These are phyloP conservation scores for Malacoraja senta DNA, from an alignment of 2,797 vertebrate species.

Conservation along the genomic window DNA sequence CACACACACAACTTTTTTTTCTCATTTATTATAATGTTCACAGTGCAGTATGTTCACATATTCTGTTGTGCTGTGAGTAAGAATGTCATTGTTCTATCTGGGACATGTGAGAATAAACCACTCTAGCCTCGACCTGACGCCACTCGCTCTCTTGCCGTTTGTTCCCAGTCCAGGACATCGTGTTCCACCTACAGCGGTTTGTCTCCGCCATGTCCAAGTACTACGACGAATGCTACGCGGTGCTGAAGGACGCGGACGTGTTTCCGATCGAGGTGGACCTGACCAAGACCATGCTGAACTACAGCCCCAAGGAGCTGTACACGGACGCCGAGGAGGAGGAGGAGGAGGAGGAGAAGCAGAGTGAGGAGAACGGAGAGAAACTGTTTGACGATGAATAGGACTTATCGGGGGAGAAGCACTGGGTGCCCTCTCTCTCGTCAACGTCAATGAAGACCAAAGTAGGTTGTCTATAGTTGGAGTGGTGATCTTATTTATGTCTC, in stretches of 20 bases:
- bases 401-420: background rate
- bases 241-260: conserved; percentile 86
- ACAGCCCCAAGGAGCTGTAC: conserved; percentile 69
- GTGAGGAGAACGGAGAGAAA: conserved; percentile 48
- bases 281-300: conserved; percentile 83
- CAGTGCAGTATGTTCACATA: too few species aligned
- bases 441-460: background rate
- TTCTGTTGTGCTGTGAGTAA: too few species aligned
- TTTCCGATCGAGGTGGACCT: conserved; percentile 98
- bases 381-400: conserved; percentile 22
- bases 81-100: too few species aligned
- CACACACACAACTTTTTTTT: too few species aligned
- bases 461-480: background rate
- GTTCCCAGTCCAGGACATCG: conserved; percentile 86
- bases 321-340: conserved; percentile 44
- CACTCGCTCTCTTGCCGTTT: background rate
- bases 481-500: conserved; percentile 3
- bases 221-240: conserved; percentile 85
- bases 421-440: background rate
- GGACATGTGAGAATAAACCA: too few species aligned
- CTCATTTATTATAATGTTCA: too few species aligned
- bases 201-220: conserved; percentile 95
- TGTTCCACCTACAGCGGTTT: conserved; percentile 96
- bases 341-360: conserved; percentile 50
- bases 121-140: too few species aligned